Conservation (phyloP, 1,140 invertebrate species). For the Brachionus koreanus region DNA sequence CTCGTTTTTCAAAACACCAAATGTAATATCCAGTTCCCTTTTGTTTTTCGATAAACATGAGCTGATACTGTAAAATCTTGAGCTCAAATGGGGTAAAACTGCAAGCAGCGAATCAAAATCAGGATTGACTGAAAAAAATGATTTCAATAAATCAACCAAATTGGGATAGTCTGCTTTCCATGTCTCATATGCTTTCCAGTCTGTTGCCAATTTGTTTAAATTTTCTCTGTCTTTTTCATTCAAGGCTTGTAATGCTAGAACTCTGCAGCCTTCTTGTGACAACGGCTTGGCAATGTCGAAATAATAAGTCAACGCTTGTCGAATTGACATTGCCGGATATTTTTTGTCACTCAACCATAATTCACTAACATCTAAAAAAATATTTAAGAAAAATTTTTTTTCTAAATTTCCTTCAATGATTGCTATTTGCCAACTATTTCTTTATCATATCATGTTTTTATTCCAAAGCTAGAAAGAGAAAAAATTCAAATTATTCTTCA, state of each 20-base stretch:
- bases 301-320: constrained; percentile 74
- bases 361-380: too few species aligned
- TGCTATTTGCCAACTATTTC: too few species aligned
- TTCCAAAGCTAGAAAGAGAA: too few species aligned
- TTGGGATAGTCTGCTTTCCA: constrained; percentile 87
- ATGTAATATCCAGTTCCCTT: constrained; percentile 77
- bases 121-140: constrained; percentile 82
- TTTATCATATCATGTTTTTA: too few species aligned
- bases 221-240: constrained; percentile 70
- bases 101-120: constrained; percentile 73
- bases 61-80: constrained; percentile 89
- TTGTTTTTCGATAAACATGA: constrained; percentile 71
- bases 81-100: constrained; percentile 78
- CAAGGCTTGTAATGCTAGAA: constrained; percentile 73
- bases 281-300: too few species aligned
- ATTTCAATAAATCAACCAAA: constrained; percentile 90
- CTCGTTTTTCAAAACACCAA: constrained; percentile 81
- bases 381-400: too few species aligned
- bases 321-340: constrained; percentile 71
- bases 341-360: constrained; percentile 79
- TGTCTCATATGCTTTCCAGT: constrained; percentile 67
- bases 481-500: too few species aligned
- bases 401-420: too few species aligned
- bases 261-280: constrained; percentile 75
- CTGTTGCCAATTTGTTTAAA: constrained; percentile 64